phyloP scores from a whole-genome alignment of 2,888 invertebrate species.

The Chamaedrilus cognettii region DNA sequence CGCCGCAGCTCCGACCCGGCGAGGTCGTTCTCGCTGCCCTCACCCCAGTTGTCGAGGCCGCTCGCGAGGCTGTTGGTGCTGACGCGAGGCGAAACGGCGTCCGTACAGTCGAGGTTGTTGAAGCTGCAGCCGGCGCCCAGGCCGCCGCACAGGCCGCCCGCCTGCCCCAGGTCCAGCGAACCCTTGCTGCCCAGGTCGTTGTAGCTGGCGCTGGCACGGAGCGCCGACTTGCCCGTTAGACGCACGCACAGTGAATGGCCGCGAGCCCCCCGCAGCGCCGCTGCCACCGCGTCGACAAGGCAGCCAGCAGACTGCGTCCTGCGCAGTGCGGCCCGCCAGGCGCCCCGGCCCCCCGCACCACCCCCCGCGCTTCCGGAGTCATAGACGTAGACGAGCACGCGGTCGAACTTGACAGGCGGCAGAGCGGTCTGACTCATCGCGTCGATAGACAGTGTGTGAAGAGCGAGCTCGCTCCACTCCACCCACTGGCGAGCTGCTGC shows the following conservation, averaged over 20 bases:
- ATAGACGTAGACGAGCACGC: conserved; percentile 20
- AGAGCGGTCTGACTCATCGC: too few species aligned
- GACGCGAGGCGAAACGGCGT: conserved; percentile 26
- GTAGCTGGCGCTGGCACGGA: conserved; percentile 5
- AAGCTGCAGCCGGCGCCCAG: conserved; percentile 12
- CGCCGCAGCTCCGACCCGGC: background rate
- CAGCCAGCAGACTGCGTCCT: conserved; percentile 15
- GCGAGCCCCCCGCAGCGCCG: background rate
- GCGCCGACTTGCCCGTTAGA: background rate
- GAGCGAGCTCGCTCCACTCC: too few species aligned
- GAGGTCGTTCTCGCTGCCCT: background rate
- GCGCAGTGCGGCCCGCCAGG: conserved; percentile 4
- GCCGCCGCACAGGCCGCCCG: background rate
- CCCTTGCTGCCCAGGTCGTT: conserved; percentile 9
- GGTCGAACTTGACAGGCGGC: conserved; percentile 12
- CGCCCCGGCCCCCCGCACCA: background rate
- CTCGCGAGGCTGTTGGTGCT: conserved; percentile 28
- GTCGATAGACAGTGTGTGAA: too few species aligned
- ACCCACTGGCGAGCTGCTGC: too few species aligned
- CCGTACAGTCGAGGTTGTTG: conserved; percentile 26
- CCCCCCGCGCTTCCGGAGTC: background rate
- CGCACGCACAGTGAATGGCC: background rate
- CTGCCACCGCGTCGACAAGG: background rate
- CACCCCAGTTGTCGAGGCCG: conserved; percentile 11
- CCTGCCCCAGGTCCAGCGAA: conserved; percentile 11